Conservation (phyloP, 1,140 invertebrate genomes). For the Leucophenga varia region DNA sequence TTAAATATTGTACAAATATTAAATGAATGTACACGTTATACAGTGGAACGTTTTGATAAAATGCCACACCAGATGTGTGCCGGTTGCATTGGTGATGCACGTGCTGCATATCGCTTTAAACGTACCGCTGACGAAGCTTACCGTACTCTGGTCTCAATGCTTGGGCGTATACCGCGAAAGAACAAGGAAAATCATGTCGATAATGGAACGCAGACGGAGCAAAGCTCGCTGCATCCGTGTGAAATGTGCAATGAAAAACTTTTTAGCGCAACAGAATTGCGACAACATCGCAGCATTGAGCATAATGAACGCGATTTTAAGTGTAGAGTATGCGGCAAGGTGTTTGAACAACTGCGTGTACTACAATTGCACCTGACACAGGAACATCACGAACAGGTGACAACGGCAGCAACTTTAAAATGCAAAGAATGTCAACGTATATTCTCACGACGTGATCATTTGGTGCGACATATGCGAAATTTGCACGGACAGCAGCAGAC, state of each 20-base stretch:
- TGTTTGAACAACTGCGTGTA: constrained; percentile 32
- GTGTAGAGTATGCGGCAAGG: constrained; percentile 34
- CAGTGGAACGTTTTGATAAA: constrained; percentile 27
- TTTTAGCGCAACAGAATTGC: constrained; percentile 30
- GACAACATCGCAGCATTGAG: constrained; percentile 32
- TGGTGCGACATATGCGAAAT: constrained; percentile 37
- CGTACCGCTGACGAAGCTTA: constrained; percentile 38
- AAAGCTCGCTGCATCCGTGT: constrained; percentile 33
- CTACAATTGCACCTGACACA: constrained; percentile 32
- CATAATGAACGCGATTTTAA: constrained; percentile 23
- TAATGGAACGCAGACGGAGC: constrained; percentile 42
- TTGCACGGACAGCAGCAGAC: constrained; percentile 19
- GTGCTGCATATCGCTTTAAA: constrained; percentile 44
- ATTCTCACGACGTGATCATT: constrained; percentile 40
- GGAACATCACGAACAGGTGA: constrained; percentile 23
- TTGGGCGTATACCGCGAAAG: constrained; percentile 19
- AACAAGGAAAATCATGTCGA: constrained; percentile 19
- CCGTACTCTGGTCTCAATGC: constrained; percentile 28
- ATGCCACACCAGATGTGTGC: constrained; percentile 42
- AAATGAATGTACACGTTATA: constrained; percentile 41
- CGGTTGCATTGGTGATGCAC: constrained; percentile 32
- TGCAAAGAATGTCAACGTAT: constrained; percentile 31
- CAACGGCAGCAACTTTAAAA: constrained; percentile 1
- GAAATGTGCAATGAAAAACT: constrained; percentile 43
- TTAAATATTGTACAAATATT: constrained; percentile 40